A percentile compares a stretch with the other conserved stretches of the same genome.
These are phyloP conservation scores for Scaptodrosophila lebanonensis DNA, from an alignment of 1,140 invertebrate species.

Conservation along the genomic window DNA sequence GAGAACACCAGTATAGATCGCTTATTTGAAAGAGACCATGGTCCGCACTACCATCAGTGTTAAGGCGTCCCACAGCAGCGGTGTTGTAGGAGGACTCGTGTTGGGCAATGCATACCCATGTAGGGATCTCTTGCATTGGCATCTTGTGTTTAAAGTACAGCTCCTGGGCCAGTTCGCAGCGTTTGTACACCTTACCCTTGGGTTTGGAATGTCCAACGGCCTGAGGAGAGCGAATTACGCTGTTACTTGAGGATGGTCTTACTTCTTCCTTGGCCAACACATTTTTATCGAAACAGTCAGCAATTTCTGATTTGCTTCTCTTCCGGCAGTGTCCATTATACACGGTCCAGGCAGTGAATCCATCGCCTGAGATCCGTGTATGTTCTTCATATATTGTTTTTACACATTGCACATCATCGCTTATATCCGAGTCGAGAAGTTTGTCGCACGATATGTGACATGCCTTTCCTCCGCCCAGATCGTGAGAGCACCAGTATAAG, in stretches of 20 bases:
- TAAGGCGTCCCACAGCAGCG: conserved; percentile 79
- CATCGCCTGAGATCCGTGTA: conserved; percentile 80
- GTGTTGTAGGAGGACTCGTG: conserved; percentile 85
- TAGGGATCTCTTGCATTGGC: conserved; percentile 79
- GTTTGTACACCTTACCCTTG: conserved; percentile 79
- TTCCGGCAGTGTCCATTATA: background rate
- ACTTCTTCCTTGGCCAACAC: too few species aligned
- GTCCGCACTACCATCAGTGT: conserved; percentile 80
- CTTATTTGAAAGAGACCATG: conserved; percentile 85
- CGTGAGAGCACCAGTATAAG: conserved; percentile 82
- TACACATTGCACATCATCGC: conserved; percentile 82
- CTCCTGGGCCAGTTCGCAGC: conserved; percentile 82
- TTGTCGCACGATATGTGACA: conserved; percentile 81
- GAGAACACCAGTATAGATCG: conserved; percentile 83
- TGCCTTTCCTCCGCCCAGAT: conserved; percentile 78
- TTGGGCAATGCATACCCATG: conserved; percentile 85
- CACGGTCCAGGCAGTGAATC: conserved; percentile 82
- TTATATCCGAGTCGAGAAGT: conserved; percentile 82
- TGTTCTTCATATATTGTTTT: conserved; percentile 80
- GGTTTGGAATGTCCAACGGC: background rate
- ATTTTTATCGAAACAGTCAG: background rate
- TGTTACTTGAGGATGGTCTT: too few species aligned
- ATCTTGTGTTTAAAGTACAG: conserved; percentile 79
- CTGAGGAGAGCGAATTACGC: too few species aligned
- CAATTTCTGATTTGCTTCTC: background rate